phyloP scores from a whole-genome alignment of 1,140 invertebrate species.

The Cotesia vestalis region DNA sequence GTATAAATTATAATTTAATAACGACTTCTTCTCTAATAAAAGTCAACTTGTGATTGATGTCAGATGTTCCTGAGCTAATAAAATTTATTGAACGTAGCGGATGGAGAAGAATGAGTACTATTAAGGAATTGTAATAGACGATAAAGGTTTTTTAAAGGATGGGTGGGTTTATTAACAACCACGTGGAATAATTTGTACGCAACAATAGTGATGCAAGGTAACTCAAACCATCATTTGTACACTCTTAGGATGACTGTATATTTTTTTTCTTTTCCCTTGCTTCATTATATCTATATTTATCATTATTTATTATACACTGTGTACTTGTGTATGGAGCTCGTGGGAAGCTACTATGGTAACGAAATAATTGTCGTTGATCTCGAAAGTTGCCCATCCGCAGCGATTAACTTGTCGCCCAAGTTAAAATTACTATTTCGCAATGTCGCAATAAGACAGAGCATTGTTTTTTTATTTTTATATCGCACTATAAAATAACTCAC shows the following conservation, averaged over 20 bases:
- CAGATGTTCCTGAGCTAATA: neutral
- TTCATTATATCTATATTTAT: constrained; percentile 6
- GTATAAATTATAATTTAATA: neutral
- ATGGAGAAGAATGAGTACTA: neutral
- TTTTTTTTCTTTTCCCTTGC: constrained; percentile 8
- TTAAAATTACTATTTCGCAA: constrained; percentile 20
- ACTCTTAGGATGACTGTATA: neutral
- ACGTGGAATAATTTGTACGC: constrained; percentile 32
- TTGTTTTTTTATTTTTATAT: constrained; percentile 24
- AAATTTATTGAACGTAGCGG: constrained; percentile 14
- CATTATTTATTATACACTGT: constrained; percentile 4
- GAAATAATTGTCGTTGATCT: constrained; percentile 28
- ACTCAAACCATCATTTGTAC: neutral
- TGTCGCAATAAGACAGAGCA: neutral
- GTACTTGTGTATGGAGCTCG: constrained; percentile 2
- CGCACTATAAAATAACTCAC: no score
- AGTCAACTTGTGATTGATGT: neutral
- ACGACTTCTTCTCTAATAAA: constrained; percentile 4
- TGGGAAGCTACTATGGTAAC: constrained; percentile 23
- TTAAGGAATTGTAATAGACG: neutral
- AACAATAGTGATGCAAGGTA: constrained; percentile 31
- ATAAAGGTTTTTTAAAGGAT: constrained; percentile 5
- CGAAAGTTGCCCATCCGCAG: constrained; percentile 34
- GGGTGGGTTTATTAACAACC: constrained; percentile 16
- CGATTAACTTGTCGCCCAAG: constrained; percentile 7